These are phyloP conservation scores for Pimephales promelas DNA, from an alignment of 2,113 vertebrate species.

Conservation along the genomic window DNA sequence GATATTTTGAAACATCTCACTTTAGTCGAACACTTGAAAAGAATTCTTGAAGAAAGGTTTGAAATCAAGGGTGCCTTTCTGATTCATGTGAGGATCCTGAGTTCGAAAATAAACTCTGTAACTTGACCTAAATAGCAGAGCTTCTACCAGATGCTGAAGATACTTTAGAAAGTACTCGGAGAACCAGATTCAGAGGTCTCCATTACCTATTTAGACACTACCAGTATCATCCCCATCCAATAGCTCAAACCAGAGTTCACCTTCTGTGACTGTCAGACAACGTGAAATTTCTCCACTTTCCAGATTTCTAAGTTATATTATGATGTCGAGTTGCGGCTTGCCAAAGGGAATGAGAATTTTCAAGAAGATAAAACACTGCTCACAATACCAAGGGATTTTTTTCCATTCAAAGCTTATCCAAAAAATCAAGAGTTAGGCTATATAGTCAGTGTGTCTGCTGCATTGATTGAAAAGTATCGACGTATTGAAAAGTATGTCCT, in stretches of 20 bases:
- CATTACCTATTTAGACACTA: neutral
- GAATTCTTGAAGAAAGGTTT: slow-evolving; percentile 1
- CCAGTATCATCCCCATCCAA: neutral
- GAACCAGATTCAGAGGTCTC: neutral
- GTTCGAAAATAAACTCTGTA: slow-evolving; percentile 28
- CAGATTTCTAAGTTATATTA: slow-evolving; percentile 23
- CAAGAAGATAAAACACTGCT: slow-evolving; percentile 12
- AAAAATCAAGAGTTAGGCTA: slow-evolving; percentile 3
- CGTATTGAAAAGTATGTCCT: no score
- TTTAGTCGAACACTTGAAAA: neutral
- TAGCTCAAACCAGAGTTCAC: slow-evolving; percentile 17
- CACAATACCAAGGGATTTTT: slow-evolving; percentile 13
- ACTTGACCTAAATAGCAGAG: slow-evolving; percentile 43
- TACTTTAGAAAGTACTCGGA: neutral
- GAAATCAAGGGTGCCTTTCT: slow-evolving; percentile 19
- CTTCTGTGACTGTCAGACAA: neutral
- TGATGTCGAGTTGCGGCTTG: slow-evolving; percentile 35
- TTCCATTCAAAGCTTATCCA: slow-evolving; percentile 43
- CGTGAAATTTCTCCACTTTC: slow-evolving; percentile 13
- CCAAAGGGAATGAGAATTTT: slow-evolving; percentile 26
- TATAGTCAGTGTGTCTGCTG: slow-evolving; percentile 2
- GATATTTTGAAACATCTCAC: neutral
- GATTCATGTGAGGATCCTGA: slow-evolving; percentile 40
- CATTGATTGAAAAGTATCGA: slow-evolving; percentile 1
- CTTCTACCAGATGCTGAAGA: slow-evolving; percentile 38